A percentile compares a stretch with the other conserved stretches of the same genome.
phyloP scores from a whole-genome alignment of 2,797 vertebrate genomes.

The Tiaroga cobitis region DNA sequence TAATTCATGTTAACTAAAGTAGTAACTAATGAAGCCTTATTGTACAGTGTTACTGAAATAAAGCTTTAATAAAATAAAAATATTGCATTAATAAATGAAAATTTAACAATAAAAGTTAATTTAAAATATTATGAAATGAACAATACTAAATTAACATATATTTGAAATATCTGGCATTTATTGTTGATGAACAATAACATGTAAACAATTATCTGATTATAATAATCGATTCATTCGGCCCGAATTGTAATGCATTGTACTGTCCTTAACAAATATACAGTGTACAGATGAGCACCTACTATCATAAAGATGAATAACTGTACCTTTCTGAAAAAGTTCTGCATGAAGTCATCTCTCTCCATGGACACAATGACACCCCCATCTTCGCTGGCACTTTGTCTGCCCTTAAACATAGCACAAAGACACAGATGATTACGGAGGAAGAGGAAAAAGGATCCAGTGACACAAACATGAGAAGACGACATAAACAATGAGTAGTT shows the following conservation, averaged over 20 bases:
- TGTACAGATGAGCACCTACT: not conserved
- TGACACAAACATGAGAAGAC: not conserved
- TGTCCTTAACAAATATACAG: not conserved
- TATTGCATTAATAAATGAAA: not conserved
- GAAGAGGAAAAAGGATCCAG: not conserved
- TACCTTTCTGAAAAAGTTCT: conserved; percentile 85
- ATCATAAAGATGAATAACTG: not conserved
- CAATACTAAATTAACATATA: not conserved
- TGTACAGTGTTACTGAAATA: not conserved
- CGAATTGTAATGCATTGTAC: not conserved
- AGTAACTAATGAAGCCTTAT: no score
- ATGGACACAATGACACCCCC: conserved; percentile 71
- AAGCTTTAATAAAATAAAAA: not conserved
- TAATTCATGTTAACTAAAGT: no score
- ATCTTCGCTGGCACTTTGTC: conserved; percentile 83
- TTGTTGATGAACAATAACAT: not conserved
- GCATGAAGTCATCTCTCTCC: conserved; percentile 91
- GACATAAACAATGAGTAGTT: not conserved
- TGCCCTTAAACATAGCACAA: conserved; percentile 70
- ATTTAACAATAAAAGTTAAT: not conserved
- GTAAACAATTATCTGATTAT: not conserved
- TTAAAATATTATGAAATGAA: no score
- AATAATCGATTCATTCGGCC: not conserved
- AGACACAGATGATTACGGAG: not conserved
- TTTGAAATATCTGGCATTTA: not conserved